These are phyloP conservation scores for Rhinopomastus cyanomelas DNA, from an alignment of 2,113 vertebrate species.

Conservation along the genomic window DNA sequence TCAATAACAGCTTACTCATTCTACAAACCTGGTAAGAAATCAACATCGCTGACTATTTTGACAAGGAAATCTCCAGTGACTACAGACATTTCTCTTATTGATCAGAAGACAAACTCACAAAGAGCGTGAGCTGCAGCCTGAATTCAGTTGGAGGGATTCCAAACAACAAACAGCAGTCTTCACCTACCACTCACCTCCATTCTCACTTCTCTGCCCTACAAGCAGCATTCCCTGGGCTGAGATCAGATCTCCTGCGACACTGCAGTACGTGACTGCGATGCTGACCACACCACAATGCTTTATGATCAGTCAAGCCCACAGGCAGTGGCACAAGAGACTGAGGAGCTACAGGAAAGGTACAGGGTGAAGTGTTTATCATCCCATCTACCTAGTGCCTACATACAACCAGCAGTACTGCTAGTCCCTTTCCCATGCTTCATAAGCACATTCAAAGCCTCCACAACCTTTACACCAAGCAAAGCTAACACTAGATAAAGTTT, in stretches of 20 bases:
- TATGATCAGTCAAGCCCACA: neutral
- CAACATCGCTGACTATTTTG: neutral
- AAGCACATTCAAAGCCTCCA: neutral
- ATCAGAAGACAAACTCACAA: neutral
- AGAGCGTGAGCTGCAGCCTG: neutral
- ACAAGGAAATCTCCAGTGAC: neutral
- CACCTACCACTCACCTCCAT: rapidly evolving
- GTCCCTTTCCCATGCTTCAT: neutral
- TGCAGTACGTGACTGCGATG: neutral
- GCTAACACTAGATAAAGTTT: neutral
- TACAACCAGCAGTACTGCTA: neutral
- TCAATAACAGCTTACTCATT: neutral
- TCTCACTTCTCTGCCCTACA: neutral
- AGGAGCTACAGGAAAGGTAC: neutral
- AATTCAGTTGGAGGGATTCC: neutral
- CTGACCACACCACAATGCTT: neutral
- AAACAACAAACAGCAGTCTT: neutral
- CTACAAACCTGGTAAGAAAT: neutral
- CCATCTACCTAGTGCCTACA: neutral
- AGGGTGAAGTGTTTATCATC: neutral
- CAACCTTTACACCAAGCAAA: neutral
- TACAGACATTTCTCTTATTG: neutral
- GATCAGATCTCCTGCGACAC: neutral
- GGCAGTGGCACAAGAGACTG: rapidly evolving
- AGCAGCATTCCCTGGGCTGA: neutral